Evolutionary conservation across 1,140 invertebrate genomes (phyloP), one percentile per base, ranked within the genome.

Genomic region (Phymastichus coffea): DNA sequence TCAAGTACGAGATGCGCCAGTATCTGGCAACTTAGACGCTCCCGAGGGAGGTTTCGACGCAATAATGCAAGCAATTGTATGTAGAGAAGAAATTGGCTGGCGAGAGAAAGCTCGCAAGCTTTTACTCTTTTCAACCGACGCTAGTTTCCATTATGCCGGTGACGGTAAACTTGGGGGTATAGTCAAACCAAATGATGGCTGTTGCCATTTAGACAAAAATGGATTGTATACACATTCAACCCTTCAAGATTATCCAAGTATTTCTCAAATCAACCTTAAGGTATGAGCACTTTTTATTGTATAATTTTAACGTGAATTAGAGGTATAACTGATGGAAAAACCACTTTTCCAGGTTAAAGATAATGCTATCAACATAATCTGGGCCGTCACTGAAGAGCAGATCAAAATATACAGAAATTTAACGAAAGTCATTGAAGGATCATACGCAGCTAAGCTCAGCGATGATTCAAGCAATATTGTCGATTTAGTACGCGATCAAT

Each of bases 11-110:
- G 78, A 82, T 17, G 91, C 92, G 0, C 82, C 86, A 48, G 92
- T 99, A 2, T 99, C 97, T 6, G 97, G 97, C 37, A 99, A 99
- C 80, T 81, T 99, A 68, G 97, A 99, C 79, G 93, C 94, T 4
- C 97, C 97, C 0, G 98, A 99, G 78, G 98, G 97, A 20, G 97
- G 97, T 9, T 98, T 99, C 76, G 98, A 99, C 83, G 98, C 97
- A 8, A 92, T 99, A 41, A 98, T 99, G 94, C 98, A 99, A 80
- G 94, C 94, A 1, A 90, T 98, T 28, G 93, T 94, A 37, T 99
- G 97, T 77, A 86, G 87, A 63, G 78, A 88, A 20, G 81, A 90
- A 66, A 94, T 95, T 53, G 93, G 95, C 20, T 95, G 93, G 93
- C 81, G 97, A 43, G 86, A 93, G 59, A 88, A 94, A 68, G 95